Conservation (phyloP, 2,113 vertebrate species). For the Thermophis baileyi region DNA sequence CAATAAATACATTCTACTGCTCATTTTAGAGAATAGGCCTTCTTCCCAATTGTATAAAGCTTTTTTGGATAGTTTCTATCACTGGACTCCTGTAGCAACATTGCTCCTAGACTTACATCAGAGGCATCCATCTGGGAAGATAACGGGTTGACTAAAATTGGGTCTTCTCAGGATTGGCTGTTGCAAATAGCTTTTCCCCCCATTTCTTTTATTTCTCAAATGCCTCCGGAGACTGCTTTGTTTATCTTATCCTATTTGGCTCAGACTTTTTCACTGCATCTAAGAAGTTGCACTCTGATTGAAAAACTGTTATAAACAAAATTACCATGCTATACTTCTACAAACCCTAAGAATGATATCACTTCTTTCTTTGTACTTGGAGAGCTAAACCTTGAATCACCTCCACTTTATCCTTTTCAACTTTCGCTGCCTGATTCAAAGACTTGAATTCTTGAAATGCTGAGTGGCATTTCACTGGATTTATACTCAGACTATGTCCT, state of each 20-base stretch:
- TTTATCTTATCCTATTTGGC: neutral
- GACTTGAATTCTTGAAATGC: neutral
- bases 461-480: neutral
- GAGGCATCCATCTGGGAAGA: neutral
- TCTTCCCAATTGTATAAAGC: neutral
- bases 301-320: neutral
- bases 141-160: neutral
- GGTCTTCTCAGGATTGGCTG: neutral
- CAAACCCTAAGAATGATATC: neutral
- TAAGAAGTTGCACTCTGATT: neutral
- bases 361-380: neutral
- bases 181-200: neutral
- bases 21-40: neutral
- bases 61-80: neutral
- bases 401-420: neutral
- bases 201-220: neutral
- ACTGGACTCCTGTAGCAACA: neutral
- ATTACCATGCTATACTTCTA: neutral
- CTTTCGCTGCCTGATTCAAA: neutral
- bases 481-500: neutral
- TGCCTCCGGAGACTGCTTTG: neutral
- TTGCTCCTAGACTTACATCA: neutral
- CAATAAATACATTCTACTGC: neutral
- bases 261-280: neutral
- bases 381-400: neutral